Evolutionary conservation across 2,888 invertebrate species (phyloP).

Genomic region (Papilio demoleus): DNA sequence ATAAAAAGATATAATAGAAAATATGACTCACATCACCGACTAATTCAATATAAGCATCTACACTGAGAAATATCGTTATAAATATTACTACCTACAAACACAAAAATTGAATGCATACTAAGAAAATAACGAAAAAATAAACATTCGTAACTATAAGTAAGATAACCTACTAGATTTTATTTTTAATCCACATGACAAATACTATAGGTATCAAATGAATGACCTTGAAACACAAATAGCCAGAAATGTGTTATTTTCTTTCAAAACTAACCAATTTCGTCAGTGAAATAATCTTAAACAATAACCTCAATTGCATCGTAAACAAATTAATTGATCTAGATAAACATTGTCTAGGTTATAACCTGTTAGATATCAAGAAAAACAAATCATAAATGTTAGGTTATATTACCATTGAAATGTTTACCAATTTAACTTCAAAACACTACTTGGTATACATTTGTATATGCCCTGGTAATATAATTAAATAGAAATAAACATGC

Average conservation of each 20-base stretch:
- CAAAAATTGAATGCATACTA: not conserved
- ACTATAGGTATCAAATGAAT: not conserved
- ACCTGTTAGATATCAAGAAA: not conserved
- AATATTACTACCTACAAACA: not conserved
- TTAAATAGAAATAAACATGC: not conserved
- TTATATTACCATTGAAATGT: not conserved
- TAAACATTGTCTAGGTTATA: not conserved
- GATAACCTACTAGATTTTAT: not conserved
- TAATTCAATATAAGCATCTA: too few species aligned
- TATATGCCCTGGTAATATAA: not conserved
- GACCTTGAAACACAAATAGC: constrained; percentile 10
- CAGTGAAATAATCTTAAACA: not conserved
- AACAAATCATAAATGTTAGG: not conserved
- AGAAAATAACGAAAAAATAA: not conserved
- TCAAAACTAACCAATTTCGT: not conserved
- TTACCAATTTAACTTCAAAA: too few species aligned
- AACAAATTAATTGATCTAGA: not conserved
- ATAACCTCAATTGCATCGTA: not conserved
- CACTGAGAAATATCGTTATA: too few species aligned
- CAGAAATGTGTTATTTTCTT: not conserved
- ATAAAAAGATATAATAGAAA: too few species aligned
- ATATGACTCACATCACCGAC: too few species aligned
- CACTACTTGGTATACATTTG: not conserved
- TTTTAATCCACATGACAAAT: constrained; percentile 5
- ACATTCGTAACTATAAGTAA: too few species aligned